A percentile compares a stretch with the other conserved stretches of the same genome.
phyloP scores from a whole-genome alignment of 2,113 vertebrate species.

The Tauraco erythrolophus region DNA sequence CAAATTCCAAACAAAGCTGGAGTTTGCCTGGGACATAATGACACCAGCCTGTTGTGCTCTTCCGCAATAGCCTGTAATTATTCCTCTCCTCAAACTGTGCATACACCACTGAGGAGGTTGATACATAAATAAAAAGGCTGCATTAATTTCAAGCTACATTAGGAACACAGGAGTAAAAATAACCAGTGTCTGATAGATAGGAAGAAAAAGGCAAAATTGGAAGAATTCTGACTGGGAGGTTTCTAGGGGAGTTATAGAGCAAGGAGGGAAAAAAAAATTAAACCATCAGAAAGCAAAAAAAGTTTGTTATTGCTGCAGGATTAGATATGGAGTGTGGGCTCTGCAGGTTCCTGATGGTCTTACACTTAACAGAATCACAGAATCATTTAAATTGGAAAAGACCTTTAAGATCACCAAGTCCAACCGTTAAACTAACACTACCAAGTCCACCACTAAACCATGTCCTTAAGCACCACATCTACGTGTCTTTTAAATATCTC shows the following conservation, averaged over 20 bases:
- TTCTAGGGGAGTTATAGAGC: not conserved
- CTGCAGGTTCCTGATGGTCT: not conserved
- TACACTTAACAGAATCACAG: not conserved
- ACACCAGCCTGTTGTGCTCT: conserved; percentile 44
- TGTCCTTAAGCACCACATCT: not conserved
- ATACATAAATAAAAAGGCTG: conserved; percentile 42
- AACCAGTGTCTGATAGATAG: not conserved
- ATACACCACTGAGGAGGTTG: conserved; percentile 2
- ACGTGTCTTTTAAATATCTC: not conserved
- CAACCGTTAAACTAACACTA: not conserved
- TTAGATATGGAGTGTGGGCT: not conserved
- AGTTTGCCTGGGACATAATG: conserved; percentile 33
- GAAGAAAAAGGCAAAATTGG: not conserved
- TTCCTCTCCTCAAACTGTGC: conserved; percentile 44
- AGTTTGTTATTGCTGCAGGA: not conserved
- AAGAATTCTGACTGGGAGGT: not conserved
- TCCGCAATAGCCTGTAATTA: conserved; percentile 33
- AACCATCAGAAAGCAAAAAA: not conserved
- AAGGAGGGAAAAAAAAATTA: not conserved
- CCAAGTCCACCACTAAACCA: not conserved
- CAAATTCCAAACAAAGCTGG: conserved; percentile 29
- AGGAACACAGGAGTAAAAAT: conserved; percentile 35
- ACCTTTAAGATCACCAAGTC: not conserved
- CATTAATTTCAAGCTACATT: conserved; percentile 67
- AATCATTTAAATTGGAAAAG: not conserved